Evolutionary conservation across 2,113 vertebrate genomes (phyloP).

Genomic region (Percina caprodes): DNA sequence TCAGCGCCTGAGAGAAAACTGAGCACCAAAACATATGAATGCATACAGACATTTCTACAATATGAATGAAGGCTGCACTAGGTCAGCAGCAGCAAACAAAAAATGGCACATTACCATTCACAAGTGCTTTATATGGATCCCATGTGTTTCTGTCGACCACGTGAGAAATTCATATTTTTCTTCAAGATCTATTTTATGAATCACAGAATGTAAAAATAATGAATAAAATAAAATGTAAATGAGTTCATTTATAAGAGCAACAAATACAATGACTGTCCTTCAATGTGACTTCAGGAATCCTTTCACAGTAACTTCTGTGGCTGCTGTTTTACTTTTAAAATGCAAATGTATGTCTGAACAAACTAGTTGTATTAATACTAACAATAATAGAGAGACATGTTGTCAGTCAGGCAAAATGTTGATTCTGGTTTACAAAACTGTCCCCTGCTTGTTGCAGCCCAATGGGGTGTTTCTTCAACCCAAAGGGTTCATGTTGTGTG

Average conservation of each 20-base stretch:
- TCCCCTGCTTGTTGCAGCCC: not conserved
- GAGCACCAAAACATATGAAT: not conserved
- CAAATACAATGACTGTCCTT: slow-evolving; percentile 34
- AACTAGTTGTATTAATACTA: not conserved
- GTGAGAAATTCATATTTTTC: slow-evolving; percentile 31
- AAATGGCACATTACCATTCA: not conserved
- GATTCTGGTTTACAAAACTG: not conserved
- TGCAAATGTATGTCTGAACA: slow-evolving; percentile 4
- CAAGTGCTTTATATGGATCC: not conserved
- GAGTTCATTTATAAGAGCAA: slow-evolving; percentile 45
- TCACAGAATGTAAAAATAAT: not conserved
- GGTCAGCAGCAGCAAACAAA: not conserved
- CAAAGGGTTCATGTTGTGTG: slow-evolving; percentile 1
- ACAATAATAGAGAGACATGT: not conserved
- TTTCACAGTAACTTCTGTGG: not conserved
- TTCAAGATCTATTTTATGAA: slow-evolving; percentile 24
- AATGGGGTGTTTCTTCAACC: slow-evolving; percentile 7
- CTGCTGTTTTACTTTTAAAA: not conserved
- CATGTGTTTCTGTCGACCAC: not conserved
- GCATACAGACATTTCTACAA: not conserved
- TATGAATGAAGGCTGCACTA: not conserved
- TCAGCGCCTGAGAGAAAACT: not conserved
- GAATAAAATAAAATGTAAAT: slow-evolving; percentile 57
- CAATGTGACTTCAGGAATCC: slow-evolving; percentile 28
- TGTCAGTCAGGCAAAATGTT: not conserved